Base-by-base conservation (phyloP, 2,888 invertebrate species). In the Agrotis puta region DNA sequence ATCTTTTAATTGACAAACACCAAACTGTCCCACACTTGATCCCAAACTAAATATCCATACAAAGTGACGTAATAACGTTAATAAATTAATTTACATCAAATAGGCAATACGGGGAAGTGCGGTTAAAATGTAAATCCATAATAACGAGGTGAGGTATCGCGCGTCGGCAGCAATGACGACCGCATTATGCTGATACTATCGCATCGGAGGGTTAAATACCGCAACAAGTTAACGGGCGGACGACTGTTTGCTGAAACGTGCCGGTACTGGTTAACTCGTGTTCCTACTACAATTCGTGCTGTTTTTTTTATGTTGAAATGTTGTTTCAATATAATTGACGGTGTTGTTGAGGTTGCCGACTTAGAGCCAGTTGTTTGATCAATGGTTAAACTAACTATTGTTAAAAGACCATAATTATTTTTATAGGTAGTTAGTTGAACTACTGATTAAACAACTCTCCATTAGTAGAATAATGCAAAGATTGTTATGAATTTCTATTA, bases 161-260 rank as follows among this genome's bases (percentile, higher is more conserved):
- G 88, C 87, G 88, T 86, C 90, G 89, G 86, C 90, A 87, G 90
- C 91, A 87, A 87, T 90, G 91, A 92, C 90, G 93, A 91, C 92
- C 94, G 92, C 94, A 94, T 94, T 95, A 94, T 94, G 94, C 91
- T 92, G 94, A 95, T 95, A 92, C 86, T 91, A 93, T 94, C 93
- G 88, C 91, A 92, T 92, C 92, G 89, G 89, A 83, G 88, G 91
- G 92, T 92, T 93, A 92, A 94, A 95, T 91, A 92, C 94, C 93
- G 95, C 95, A 95, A 95, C 95, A 95, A 95, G 95, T 95, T 91
- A 92, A 92, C 92, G 90, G 90, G 84, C 89, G 88, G 88, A 90
- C 83, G 88, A 88, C 87, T 90, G 88, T 88, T 90, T 85, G 86
- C 86, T 82, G 84, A 84, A 88, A 86, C 85, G 85, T 84, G 80